Evolutionary conservation across 2,888 invertebrate genomes (phyloP).

Genomic region (Melinopterus prodromus): DNA sequence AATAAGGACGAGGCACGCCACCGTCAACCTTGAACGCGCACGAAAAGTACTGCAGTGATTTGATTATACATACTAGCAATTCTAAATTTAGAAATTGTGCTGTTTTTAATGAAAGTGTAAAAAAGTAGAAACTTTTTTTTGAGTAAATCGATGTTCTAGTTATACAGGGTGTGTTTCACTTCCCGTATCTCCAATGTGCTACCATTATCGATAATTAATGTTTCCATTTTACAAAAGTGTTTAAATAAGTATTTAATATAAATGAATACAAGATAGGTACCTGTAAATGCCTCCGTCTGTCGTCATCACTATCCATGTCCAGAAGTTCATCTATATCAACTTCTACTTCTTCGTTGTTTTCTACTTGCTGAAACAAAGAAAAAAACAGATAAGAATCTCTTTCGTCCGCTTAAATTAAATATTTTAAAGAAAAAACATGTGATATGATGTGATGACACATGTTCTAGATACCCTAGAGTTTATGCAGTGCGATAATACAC

Average conservation of each 20-base stretch:
- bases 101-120: neutral
- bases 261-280: constrained; percentile 59
- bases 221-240: constrained; percentile 41
- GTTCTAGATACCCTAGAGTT: too few relatives aligned
- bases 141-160: too few relatives aligned
- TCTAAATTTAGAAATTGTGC: neutral
- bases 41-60: neutral
- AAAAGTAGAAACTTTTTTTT: too few relatives aligned
- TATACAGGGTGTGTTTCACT: too few relatives aligned
- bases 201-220: neutral
- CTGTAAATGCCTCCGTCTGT: constrained; percentile 82
- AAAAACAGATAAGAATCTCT: too few relatives aligned
- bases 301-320: constrained; percentile 91
- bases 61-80: neutral
- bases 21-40: neutral
- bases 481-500: too few relatives aligned
- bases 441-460: too few relatives aligned
- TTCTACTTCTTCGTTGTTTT: constrained; percentile 77
- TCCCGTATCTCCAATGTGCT: too few relatives aligned
- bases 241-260: neutral
- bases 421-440: too few relatives aligned
- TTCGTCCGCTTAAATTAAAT: too few relatives aligned
- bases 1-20: neutral
- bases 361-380: constrained; percentile 57
- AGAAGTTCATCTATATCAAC: constrained; percentile 95